Base-by-base conservation (phyloP, 2,888 invertebrate genomes). In the Fabriciana adippe region DNA sequence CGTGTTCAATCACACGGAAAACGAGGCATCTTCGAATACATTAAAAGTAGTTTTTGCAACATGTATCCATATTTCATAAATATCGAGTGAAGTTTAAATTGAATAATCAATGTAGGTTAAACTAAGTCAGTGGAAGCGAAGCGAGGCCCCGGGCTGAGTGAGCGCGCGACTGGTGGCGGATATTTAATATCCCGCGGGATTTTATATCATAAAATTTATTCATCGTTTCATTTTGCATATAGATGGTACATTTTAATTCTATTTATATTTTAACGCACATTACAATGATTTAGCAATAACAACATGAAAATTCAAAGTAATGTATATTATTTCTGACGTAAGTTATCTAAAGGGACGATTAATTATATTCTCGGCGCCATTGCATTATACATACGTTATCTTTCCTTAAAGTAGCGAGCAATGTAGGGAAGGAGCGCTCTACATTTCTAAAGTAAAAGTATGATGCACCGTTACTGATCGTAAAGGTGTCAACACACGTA, bases 401-500 rank as follows among this genome's bases (percentile, higher is more conserved):
- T 53, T 47, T 54, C 45, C 47, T 45, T 18, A 50, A 26, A 53
- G 14, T 35, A 54, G 47, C 16, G 35, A 65, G 18, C 21, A 21
- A 3, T 16, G 41, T 26, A 16, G 31, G 50, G 26, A 62, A 57
- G 64, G 31, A 62, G 62, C 55, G 62, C 47, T 62, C 57, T 57
- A 55, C 57, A 66, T 55, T 35, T 51, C 64, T 47, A 4, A 59
- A 63, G 69, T 67, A 67, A 65, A 65, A 67, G 68, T 62, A 41
- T 62, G 16, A 64, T 61, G 62, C 53, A 53, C 69, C 67, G 67
- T 69, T 72, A 72, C 53, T 57, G 60, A 18, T 50, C 21, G 47
- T 50, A 60, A 50, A 41, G 47, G 1, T n/a, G 15, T 16, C 47
- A 18, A 31, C 31, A 59, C 48, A 31, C 59, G 48, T 18, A 26